phyloP scores from a whole-genome alignment of 2,888 invertebrate species.

The Sesia bembeciformis region DNA sequence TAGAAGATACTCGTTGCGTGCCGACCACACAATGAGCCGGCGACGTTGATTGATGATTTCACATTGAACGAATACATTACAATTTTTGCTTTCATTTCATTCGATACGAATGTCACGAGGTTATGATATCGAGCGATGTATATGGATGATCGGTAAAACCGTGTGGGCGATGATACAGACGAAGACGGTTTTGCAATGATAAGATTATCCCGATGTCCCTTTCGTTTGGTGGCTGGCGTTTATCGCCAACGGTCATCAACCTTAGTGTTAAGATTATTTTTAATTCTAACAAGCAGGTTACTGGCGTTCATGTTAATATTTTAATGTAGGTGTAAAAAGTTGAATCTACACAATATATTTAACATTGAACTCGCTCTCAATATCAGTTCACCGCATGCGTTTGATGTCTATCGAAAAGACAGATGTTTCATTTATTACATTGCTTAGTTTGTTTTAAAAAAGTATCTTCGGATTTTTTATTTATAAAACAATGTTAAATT shows the following conservation, averaged over 20 bases:
- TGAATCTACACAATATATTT: no score
- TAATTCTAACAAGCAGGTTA: no score
- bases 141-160: not conserved
- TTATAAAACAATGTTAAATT: no score
- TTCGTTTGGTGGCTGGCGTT: not conserved
- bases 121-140: conserved; percentile 58
- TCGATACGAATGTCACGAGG: conserved; percentile 71
- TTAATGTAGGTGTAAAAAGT: no score
- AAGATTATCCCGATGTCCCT: not conserved
- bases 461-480: no score
- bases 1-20: conserved; percentile 48
- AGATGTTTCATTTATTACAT: no score
- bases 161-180: not conserved
- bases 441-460: no score
- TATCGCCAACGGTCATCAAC: not conserved
- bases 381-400: no score
- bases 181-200: not conserved
- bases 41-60: conserved; percentile 67
- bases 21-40: conserved; percentile 69
- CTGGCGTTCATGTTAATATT: no score
- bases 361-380: no score
- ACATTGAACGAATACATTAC: conserved; percentile 73
- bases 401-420: no score
- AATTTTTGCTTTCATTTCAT: conserved; percentile 70
- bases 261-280: no score